phyloP scores from a whole-genome alignment of 2,888 invertebrate species.

The Globia sparganii region DNA sequence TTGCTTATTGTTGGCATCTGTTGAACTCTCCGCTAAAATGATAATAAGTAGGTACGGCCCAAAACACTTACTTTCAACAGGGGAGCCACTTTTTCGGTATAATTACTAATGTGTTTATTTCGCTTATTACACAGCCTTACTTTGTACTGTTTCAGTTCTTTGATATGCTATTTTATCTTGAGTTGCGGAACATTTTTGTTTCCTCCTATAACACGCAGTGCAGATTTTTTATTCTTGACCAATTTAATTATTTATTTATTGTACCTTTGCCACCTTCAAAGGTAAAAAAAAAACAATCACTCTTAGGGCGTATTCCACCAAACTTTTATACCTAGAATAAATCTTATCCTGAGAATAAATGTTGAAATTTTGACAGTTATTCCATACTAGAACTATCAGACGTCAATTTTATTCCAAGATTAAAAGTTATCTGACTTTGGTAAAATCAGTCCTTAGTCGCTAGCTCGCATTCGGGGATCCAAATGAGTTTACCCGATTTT shows the following conservation, averaged over 20 bases:
- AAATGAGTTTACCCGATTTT: background rate
- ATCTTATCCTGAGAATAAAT: too few species aligned
- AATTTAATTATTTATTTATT: background rate
- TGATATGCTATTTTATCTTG: background rate
- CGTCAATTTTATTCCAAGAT: too few species aligned
- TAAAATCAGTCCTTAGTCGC: too few species aligned
- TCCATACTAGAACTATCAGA: too few species aligned
- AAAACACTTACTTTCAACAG: conserved; percentile 46
- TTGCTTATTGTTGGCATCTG: conserved; percentile 55
- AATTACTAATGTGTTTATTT: conserved; percentile 46
- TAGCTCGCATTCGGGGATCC: background rate
- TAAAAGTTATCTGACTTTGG: too few species aligned
- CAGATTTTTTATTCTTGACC: too few species aligned
- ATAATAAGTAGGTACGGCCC: conserved; percentile 39
- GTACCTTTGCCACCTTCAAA: background rate
- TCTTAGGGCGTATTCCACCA: too few species aligned
- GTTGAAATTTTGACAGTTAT: too few species aligned
- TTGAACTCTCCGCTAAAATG: conserved; percentile 29
- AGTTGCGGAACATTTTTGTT: background rate
- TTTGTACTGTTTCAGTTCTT: background rate
- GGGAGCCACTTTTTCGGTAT: conserved; percentile 10
- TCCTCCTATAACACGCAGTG: background rate
- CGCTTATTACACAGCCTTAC: conserved; percentile 7
- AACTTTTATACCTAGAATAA: too few species aligned
- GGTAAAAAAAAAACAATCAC: background rate